Evolutionary conservation across 2,797 vertebrate genomes (phyloP), one percentile per base, ranked within the genome.

Genomic region (Adrianichthys oophorus): DNA sequence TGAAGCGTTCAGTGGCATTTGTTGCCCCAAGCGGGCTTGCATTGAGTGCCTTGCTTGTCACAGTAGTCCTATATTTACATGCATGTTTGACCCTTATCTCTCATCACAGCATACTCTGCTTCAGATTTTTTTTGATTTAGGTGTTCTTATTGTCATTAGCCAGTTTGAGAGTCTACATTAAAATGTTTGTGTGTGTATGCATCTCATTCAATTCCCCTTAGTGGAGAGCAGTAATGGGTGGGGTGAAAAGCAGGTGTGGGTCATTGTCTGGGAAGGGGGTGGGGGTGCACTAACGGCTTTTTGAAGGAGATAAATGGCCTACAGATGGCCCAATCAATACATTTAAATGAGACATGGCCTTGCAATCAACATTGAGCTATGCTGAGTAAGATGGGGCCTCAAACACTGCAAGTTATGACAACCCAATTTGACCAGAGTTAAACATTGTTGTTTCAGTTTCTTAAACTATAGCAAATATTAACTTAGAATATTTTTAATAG

Each of bases 251-350:
- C 37, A 26, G 12, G 47, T 26, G 21, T 44, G 42, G 15, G 41
- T 42, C 4, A 15, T 15, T 15, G 41, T n/a, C 16, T 42, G 41
- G 4, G 32, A 37, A 32, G 32, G 15, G 41, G 24, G 26, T 50
- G 89, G 89, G 83, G 79, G 80, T 84, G 84, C 83, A 90, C 82
- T 90, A 91, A 91, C 83, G 82, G 85, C 85, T 85, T 87, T 93
- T 92, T 92, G 89, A 92, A 91, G 86, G 88, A 92, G 90, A 92
- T 92, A 91, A 92, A 92, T 93, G 90, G 89, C 85, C 91, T 92
- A 91, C 91, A 93, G 91, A 92, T 93, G 91, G 90, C 87, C 82
- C 87, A 90, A 91, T 92, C 91, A 92, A 92, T 92, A 92, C 90
- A 93, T 93, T 92, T 85, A 92, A 92, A 93, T 92, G 79, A 91